A percentile compares a stretch with the other conserved stretches of the same genome.
These are phyloP conservation scores for Diarsia brunnea DNA, from an alignment of 2,888 invertebrate species.

Conservation along the genomic window DNA sequence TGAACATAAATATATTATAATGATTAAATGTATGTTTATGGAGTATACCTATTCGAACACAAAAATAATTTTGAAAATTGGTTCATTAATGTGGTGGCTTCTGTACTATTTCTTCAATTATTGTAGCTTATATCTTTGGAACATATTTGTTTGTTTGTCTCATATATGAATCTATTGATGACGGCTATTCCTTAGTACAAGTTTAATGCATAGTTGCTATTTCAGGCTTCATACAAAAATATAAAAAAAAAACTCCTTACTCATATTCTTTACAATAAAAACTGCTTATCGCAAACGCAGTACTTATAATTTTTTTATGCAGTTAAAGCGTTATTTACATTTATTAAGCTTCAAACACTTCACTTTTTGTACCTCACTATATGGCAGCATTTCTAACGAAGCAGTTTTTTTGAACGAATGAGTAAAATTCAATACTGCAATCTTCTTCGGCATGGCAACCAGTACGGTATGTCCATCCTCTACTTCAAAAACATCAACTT, in stretches of 20 bases:
- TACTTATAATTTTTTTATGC: background rate
- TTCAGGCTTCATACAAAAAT: background rate
- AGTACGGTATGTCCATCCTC: constrained; percentile 80
- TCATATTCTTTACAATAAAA: background rate
- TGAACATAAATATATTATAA: too few relatives aligned
- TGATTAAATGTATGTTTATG: too few relatives aligned
- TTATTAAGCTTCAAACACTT: constrained; percentile 41
- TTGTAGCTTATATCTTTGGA: too few relatives aligned
- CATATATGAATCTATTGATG: too few relatives aligned
- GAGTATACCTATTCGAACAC: too few relatives aligned
- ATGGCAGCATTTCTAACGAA: constrained; percentile 71
- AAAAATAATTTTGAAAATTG: too few relatives aligned
- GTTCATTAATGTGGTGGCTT: too few relatives aligned
- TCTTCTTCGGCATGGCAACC: constrained; percentile 84
- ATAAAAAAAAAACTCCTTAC: background rate
- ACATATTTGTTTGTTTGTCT: too few relatives aligned
- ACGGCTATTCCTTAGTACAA: too few relatives aligned
- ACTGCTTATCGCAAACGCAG: background rate
- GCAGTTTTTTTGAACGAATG: constrained; percentile 73
- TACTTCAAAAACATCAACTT: constrained; percentile 80
- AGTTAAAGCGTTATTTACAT: constrained; percentile 1
- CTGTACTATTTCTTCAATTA: too few relatives aligned
- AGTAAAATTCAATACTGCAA: constrained; percentile 78
- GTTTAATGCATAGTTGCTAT: too few relatives aligned
- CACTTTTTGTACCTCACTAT: constrained; percentile 39